These are phyloP conservation scores for Colletes gigas DNA, from an alignment of 1,140 invertebrate genomes.

Conservation along the genomic window DNA sequence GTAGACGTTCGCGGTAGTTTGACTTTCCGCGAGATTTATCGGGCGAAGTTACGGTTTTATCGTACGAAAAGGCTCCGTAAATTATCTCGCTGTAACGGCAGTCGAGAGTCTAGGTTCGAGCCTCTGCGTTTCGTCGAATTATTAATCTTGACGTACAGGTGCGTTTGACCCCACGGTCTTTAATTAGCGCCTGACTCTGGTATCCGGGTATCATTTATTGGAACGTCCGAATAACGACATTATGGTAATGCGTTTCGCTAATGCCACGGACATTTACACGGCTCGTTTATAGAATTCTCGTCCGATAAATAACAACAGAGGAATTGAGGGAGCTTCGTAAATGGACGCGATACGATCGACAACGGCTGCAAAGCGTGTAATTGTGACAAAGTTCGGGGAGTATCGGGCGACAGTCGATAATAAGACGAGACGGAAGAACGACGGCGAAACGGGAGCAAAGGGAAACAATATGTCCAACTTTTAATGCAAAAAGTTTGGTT, in stretches of 20 bases:
- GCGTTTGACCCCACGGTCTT: constrained; percentile 45
- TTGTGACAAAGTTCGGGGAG: background rate
- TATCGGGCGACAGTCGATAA: background rate
- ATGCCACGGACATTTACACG: background rate
- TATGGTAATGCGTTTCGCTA: background rate
- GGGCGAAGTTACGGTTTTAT: constrained; percentile 12
- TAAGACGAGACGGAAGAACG: background rate
- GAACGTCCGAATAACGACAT: background rate
- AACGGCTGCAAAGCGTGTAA: background rate
- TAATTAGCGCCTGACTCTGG: constrained; percentile 25
- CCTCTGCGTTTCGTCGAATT: constrained; percentile 29
- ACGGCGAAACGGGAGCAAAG: background rate
- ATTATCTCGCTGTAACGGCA: constrained; percentile 37
- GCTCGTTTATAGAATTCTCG: background rate
- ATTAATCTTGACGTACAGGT: constrained; percentile 36
- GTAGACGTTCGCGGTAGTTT: constrained; percentile 19
- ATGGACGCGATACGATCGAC: background rate
- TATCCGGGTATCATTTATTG: background rate
- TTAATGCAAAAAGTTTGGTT: background rate
- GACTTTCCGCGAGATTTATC: constrained; percentile 53
- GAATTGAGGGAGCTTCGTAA: background rate
- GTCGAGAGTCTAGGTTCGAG: constrained; percentile 3
- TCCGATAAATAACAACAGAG: background rate
- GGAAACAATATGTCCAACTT: background rate
- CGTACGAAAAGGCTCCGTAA: constrained; percentile 24